These are phyloP conservation scores for Polyploca ridens DNA, from an alignment of 2,888 invertebrate species.

Conservation along the genomic window DNA sequence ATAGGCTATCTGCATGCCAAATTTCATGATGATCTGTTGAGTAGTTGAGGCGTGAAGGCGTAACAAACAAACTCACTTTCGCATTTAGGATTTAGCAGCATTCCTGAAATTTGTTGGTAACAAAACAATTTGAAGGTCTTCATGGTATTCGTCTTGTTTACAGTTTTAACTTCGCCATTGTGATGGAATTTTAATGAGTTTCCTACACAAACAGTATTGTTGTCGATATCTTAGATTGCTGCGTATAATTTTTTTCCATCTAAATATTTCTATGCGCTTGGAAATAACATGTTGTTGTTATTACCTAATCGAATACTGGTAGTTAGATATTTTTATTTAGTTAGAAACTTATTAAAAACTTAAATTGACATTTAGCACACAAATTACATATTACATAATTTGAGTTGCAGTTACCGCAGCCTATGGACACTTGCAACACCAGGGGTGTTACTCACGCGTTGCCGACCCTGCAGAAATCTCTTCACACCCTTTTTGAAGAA, in stretches of 20 bases:
- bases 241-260: constrained; percentile 1
- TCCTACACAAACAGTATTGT: neutral
- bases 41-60: too few species aligned
- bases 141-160: constrained; percentile 2
- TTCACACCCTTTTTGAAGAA: too few species aligned
- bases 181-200: constrained; percentile 4
- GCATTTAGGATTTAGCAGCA: neutral
- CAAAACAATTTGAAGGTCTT: constrained; percentile 1
- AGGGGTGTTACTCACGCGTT: too few species aligned
- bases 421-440: too few species aligned
- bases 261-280: neutral
- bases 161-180: constrained; percentile 3
- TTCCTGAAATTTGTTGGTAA: neutral
- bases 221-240: constrained; percentile 1
- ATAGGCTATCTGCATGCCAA: too few species aligned
- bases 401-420: too few species aligned
- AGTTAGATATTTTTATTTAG: neutral
- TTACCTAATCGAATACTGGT: neutral
- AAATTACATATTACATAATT: too few species aligned
- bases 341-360: neutral
- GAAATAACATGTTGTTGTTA: neutral
- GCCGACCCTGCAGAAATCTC: too few species aligned
- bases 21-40: too few species aligned
- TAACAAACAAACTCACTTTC: too few species aligned
- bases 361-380: too few species aligned